These are phyloP conservation scores for Acrocephalus arundinaceus DNA, from an alignment of 2,113 vertebrate species.

Conservation along the genomic window DNA sequence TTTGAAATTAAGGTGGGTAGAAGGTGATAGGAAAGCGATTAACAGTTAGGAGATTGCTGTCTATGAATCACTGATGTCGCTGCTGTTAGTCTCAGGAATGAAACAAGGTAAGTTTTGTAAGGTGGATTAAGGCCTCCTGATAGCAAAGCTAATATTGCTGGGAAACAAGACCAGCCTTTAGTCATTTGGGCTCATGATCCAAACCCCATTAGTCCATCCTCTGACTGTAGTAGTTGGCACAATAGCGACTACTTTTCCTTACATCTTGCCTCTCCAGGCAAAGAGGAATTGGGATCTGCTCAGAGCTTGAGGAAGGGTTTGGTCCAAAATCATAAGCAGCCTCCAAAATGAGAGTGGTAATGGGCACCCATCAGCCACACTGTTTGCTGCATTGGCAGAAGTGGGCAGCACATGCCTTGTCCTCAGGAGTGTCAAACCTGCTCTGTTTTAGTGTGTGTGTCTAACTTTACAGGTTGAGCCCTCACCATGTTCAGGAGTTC, in stretches of 20 bases:
- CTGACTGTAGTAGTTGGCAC: not conserved
- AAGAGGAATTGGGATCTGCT: not conserved
- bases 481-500: not conserved
- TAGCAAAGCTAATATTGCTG: not conserved
- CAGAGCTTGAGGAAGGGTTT: not conserved
- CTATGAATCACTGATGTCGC: not conserved
- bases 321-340: not conserved
- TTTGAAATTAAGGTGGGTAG: conserved; percentile 1
- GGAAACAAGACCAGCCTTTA: not conserved
- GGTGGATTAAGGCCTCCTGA: not conserved
- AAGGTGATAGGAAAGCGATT: not conserved
- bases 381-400: not conserved
- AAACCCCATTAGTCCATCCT: not conserved
- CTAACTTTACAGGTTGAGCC: not conserved
- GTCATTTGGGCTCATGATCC: not conserved
- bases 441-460: not conserved
- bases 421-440: accelerated
- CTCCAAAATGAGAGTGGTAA: not conserved
- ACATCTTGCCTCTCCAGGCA: not conserved
- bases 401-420: not conserved
- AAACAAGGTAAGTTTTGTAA: not conserved
- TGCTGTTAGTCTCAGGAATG: not conserved
- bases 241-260: not conserved
- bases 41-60: not conserved
- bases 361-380: accelerated